Conservation (phyloP, 1,140 invertebrate genomes). For the Anastatus disparis region DNA sequence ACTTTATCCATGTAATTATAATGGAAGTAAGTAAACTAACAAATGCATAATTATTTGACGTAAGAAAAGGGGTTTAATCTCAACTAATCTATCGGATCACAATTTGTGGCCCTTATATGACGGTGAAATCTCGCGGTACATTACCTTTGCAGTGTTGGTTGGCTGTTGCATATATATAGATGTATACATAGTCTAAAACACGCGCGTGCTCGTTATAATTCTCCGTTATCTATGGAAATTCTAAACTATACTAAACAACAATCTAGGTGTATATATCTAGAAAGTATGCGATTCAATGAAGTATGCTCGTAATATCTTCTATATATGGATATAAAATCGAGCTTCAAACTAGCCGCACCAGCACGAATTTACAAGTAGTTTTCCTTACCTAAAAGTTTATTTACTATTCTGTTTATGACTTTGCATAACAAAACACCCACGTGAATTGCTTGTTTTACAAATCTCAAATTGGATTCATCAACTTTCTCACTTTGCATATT, state of each 20-base stretch:
- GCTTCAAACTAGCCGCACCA: slow-evolving; percentile 14
- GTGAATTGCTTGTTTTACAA: too few species aligned
- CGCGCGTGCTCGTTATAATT: slow-evolving; percentile 60
- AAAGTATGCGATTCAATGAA: slow-evolving; percentile 59
- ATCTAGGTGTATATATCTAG: slow-evolving; percentile 56
- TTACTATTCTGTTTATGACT: too few species aligned
- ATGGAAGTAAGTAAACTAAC: too few species aligned
- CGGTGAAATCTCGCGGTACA: background rate
- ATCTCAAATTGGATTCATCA: too few species aligned
- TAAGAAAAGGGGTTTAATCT: background rate
- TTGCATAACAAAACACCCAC: too few species aligned
- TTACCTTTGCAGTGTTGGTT: too few species aligned
- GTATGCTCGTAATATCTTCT: slow-evolving; percentile 35
- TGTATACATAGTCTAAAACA: too few species aligned
- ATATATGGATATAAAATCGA: too few species aligned
- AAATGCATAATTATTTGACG: too few species aligned
- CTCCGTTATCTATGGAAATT: slow-evolving; percentile 65
- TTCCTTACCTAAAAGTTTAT: background rate
- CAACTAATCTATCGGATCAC: background rate
- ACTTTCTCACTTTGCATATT: too few species aligned
- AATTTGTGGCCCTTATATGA: background rate
- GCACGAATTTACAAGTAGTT: slow-evolving; percentile 12
- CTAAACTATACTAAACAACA: slow-evolving; percentile 63
- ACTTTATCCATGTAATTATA: too few species aligned
- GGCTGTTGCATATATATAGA: too few species aligned